phyloP scores from a whole-genome alignment of 2,888 invertebrate genomes.

The Liodrosophila aerea region DNA sequence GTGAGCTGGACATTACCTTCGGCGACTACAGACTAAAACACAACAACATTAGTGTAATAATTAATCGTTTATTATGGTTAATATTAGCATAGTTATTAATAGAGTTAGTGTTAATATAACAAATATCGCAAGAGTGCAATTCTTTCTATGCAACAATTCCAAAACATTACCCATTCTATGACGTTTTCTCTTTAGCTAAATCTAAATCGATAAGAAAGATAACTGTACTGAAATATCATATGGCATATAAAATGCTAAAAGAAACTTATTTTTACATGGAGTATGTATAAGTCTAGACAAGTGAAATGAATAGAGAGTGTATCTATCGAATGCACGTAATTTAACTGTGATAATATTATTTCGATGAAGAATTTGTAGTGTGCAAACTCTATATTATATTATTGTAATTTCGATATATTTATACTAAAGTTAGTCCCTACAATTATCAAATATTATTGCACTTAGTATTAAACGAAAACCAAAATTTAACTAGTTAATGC shows the following conservation, averaged over 20 bases:
- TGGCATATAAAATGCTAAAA: background rate
- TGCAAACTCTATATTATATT: conserved; percentile 43
- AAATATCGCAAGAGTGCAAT: conserved; percentile 57
- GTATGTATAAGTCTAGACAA: conserved; percentile 31
- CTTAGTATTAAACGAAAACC: conserved; percentile 40
- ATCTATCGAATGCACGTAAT: conserved; percentile 72
- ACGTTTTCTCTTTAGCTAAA: conserved; percentile 45
- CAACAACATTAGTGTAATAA: conserved; percentile 25
- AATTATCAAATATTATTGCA: conserved; percentile 31
- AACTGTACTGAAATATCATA: background rate
- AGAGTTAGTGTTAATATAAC: conserved; percentile 27
- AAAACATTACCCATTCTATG: conserved; percentile 59
- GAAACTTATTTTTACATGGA: conserved; percentile 44
- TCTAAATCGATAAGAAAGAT: conserved; percentile 7
- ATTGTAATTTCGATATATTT: conserved; percentile 37
- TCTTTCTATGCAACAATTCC: conserved; percentile 67
- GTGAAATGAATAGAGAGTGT: conserved; percentile 37
- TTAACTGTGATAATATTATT: conserved; percentile 72
- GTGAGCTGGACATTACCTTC: conserved; percentile 76
- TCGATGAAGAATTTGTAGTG: conserved; percentile 55
- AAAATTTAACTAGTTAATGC: conserved; percentile 11
- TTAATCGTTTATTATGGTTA: conserved; percentile 43
- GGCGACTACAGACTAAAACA: conserved; percentile 41
- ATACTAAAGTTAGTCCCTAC: conserved; percentile 39
- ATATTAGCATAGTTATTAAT: conserved; percentile 27